These are phyloP conservation scores for Lepidocyrtinus sp. DNA, from an alignment of 2,888 invertebrate genomes.

Conservation along the genomic window DNA sequence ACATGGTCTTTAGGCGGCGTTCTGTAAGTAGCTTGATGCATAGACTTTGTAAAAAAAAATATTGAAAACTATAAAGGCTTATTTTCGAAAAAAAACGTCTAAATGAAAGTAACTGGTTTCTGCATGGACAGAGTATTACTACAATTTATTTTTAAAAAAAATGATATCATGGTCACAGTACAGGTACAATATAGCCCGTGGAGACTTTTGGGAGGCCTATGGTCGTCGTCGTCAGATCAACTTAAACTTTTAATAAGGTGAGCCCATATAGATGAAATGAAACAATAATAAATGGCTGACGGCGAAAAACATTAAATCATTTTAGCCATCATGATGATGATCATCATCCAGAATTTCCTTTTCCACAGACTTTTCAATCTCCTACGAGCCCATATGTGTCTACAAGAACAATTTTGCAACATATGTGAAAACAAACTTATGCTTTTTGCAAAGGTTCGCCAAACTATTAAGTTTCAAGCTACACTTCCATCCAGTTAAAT, in stretches of 20 bases:
- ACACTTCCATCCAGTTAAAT: too few relatives aligned
- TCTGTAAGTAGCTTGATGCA: neutral
- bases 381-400: neutral
- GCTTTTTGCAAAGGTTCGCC: too few relatives aligned
- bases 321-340: constrained; percentile 13
- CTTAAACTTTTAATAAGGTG: neutral
- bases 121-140: too few relatives aligned
- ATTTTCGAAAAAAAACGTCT: too few relatives aligned
- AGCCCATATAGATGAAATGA: constrained; percentile 29
- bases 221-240: neutral
- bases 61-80: too few relatives aligned
- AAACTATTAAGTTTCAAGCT: too few relatives aligned
- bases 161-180: too few relatives aligned
- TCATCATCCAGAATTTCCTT: constrained; percentile 50
- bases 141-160: too few relatives aligned
- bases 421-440: too few relatives aligned
- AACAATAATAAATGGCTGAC: constrained; percentile 54
- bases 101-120: too few relatives aligned
- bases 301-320: constrained; percentile 58
- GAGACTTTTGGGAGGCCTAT: neutral
- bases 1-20: constrained; percentile 35
- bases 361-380: constrained; percentile 42
- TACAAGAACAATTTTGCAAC: too few relatives aligned
- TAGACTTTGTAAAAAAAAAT: too few relatives aligned
- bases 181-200: neutral